Conservation (phyloP, 1,140 invertebrate genomes). For the Saccostrea cuccullata region DNA sequence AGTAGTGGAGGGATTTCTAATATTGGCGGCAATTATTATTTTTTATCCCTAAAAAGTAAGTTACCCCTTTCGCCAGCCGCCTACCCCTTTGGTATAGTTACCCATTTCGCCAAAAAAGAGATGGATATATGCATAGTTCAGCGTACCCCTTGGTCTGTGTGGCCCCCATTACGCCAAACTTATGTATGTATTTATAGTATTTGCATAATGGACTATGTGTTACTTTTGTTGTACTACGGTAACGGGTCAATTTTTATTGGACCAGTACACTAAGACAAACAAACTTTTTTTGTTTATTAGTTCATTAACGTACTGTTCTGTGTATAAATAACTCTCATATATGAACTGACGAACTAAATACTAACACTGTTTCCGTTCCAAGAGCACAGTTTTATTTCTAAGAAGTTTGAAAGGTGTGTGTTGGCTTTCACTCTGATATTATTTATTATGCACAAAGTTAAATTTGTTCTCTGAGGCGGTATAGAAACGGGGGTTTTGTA, state of each 20-base stretch:
- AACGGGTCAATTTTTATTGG: slow-evolving; percentile 1
- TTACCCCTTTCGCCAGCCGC: slow-evolving; percentile 57
- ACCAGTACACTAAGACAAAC: not conserved
- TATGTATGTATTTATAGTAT: not conserved
- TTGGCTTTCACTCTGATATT: slow-evolving; percentile 11
- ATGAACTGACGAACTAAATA: slow-evolving; percentile 27
- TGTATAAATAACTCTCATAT: not conserved
- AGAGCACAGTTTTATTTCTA: slow-evolving; percentile 5
- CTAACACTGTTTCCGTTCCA: slow-evolving; percentile 16
- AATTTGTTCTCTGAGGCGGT: not conserved
- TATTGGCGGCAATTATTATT: slow-evolving; percentile 54
- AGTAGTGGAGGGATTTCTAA: slow-evolving; percentile 12
- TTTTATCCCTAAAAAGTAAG: slow-evolving; percentile 43
- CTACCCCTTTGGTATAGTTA: slow-evolving; percentile 41
- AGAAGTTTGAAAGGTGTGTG: slow-evolving; percentile 6
- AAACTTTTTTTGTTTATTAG: not conserved
- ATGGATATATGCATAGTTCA: slow-evolving; percentile 6
- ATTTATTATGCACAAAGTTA: not conserved
- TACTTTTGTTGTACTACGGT: slow-evolving; percentile 26
- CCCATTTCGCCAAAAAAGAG: slow-evolving; percentile 46
- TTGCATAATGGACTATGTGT: slow-evolving; percentile 26
- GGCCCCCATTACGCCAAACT: slow-evolving; percentile 47
- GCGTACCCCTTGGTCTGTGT: not conserved
- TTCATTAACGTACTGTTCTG: not conserved
- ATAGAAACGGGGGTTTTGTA: not conserved